Base-by-base conservation (phyloP, 2,888 invertebrate genomes). In the Acanthosepion esculentum region DNA sequence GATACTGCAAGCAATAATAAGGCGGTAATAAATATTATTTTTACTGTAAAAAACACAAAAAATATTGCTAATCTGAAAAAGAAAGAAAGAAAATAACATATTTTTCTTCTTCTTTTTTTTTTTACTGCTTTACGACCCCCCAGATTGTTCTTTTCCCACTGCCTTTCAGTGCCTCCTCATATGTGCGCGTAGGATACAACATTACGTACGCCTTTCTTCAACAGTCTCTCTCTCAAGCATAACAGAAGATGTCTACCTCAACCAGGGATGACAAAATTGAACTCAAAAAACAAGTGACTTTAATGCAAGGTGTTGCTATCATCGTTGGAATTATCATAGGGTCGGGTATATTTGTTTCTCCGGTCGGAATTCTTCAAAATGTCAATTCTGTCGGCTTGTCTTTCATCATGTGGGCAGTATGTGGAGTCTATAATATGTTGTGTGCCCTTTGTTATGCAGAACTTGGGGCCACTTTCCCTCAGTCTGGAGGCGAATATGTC, bases 291-390 rank as follows among this genome's bases (percentile, higher is more conserved):
- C 96, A 96, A 95, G 96, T 97, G 48, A 96, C 95, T 91, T 95
- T 97, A 29, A 95, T 96, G 33, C 96, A 96, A 94, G 96, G 96
- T 59, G 96, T 97, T 15, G 96, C 96, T 91, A 96, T 97, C 64
- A 97, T 97, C 94, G 96, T 97, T 50, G 99, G 99, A 94, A 98
- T 99, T 95, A 99, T 99, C 96, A 98, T 99, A 94, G 99, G 99
- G 2, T 98, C 99, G 5, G 99, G 99, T 23, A 99, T 99, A 96
- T 99, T 99, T 97, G 99, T 99, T 92, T 98, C 99, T 55, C 99
- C 99, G 0, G 98, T 98, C 97, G 98, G 99, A 96, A 99, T 99
- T n/a, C 98, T 99, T 48, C 97, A 98, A 95, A 98, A 98, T 97
- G 98, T 99, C 98, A 29, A 99, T 99, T 95, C 97, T 98, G 95